phyloP scores from a whole-genome alignment of 2,797 vertebrate species.

The Coendou prehensilis region DNA sequence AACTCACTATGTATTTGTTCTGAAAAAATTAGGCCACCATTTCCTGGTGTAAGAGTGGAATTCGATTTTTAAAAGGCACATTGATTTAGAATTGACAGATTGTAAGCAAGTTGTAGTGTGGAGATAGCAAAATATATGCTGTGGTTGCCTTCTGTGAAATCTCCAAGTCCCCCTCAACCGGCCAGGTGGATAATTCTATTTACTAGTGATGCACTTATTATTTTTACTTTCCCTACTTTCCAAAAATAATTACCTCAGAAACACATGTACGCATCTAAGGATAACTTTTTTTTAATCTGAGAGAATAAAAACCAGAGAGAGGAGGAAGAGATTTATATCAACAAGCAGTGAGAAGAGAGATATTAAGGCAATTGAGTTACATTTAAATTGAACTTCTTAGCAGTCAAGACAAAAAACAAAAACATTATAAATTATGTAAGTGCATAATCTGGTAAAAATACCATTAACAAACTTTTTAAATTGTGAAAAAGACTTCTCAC shows the following conservation, averaged over 20 bases:
- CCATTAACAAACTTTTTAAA: slow-evolving; percentile 41
- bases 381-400: slow-evolving; percentile 71
- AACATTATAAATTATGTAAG: slow-evolving; percentile 68
- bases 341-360: slow-evolving; percentile 32
- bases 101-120: background rate
- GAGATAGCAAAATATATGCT: background rate
- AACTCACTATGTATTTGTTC: slow-evolving; percentile 50
- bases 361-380: slow-evolving; percentile 57
- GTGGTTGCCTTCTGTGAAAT: background rate
- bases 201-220: background rate
- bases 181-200: background rate
- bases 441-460: slow-evolving; percentile 61
- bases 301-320: slow-evolving; percentile 1
- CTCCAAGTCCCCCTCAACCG: background rate
- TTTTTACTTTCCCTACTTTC: slow-evolving; percentile 3
- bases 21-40: slow-evolving; percentile 36
- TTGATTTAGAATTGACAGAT: background rate
- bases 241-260: slow-evolving; percentile 16
- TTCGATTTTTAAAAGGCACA: background rate
- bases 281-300: background rate
- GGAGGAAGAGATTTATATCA: slow-evolving; percentile 57
- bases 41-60: slow-evolving; percentile 46
- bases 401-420: slow-evolving; percentile 67
- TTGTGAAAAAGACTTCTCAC: slow-evolving; percentile 15
- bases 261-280: background rate